These are phyloP conservation scores for Platerodrilus igneus DNA, from an alignment of 2,888 invertebrate species.

Conservation along the genomic window DNA sequence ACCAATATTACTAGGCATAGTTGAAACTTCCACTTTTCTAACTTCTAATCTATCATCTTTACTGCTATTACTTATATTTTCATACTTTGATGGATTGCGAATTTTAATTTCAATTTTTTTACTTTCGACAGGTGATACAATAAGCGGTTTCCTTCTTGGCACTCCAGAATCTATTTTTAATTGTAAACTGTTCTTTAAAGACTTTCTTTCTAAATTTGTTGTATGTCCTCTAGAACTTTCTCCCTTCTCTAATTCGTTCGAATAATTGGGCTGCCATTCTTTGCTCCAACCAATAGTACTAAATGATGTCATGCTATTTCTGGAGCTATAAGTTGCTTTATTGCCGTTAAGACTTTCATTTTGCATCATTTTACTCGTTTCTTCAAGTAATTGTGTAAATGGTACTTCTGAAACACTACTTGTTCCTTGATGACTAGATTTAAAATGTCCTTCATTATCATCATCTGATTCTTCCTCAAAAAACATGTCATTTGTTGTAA, in stretches of 20 bases:
- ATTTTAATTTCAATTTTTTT: constrained; percentile 45
- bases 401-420: constrained; percentile 20
- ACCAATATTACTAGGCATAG: not conserved
- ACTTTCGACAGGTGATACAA: constrained; percentile 31
- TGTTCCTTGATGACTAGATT: constrained; percentile 29
- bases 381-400: constrained; percentile 25
- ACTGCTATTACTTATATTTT: no score
- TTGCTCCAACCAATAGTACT: no score
- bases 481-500: constrained; percentile 42
- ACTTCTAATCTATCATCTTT: no score
- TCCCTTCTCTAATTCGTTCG: no score
- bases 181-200: no score
- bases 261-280: no score
- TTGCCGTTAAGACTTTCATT: constrained; percentile 11
- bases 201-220: no score
- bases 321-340: no score
- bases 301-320: no score
- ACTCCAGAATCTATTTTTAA: no score
- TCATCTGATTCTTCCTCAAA: constrained; percentile 45
- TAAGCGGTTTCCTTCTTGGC: constrained; percentile 21
- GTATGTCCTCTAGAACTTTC: no score
- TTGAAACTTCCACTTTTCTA: constrained; percentile 33
- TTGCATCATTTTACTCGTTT: constrained; percentile 12
- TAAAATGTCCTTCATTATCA: constrained; percentile 46
- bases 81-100: constrained; percentile 43